These are phyloP conservation scores for Acropora tenuis DNA, from an alignment of 64 coral and sea anemone species.

Conservation along the genomic window DNA sequence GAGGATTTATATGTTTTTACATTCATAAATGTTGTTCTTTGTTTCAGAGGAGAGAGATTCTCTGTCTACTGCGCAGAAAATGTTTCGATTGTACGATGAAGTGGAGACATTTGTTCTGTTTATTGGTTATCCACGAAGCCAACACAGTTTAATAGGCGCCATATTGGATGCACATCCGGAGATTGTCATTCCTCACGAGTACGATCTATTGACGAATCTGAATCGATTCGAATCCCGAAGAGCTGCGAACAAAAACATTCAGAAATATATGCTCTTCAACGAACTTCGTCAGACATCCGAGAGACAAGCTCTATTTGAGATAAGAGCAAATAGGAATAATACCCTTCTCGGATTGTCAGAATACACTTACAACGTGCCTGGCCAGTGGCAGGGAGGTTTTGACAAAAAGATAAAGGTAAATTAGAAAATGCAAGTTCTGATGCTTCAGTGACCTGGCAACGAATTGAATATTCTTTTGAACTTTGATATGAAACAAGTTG, in stretches of 20 bases:
- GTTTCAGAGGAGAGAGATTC: neutral
- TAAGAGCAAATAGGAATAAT: neutral
- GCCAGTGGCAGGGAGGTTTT: neutral
- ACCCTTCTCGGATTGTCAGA: neutral
- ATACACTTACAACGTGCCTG: conserved; percentile 10
- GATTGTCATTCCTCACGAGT: conserved; percentile 31
- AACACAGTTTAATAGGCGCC: conserved; percentile 31
- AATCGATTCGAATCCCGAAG: neutral
- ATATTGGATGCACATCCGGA: conserved; percentile 38
- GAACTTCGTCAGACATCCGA: neutral
- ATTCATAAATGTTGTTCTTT: neutral
- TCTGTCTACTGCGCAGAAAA: neutral
- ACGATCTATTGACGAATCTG: neutral
- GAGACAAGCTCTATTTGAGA: neutral
- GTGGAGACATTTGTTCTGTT: conserved; percentile 42
- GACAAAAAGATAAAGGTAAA: conserved; percentile 11
- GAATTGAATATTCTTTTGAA: too few relatives aligned
- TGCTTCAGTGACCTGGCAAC: too few relatives aligned
- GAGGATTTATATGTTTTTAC: neutral
- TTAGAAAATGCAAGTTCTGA: neutral
- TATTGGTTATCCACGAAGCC: conserved; percentile 41
- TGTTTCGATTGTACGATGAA: neutral
- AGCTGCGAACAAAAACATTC: neutral
- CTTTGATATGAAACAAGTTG: too few relatives aligned
- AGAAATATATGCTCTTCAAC: conserved; percentile 1